A percentile compares a stretch with the other conserved stretches of the same genome.
Evolutionary conservation across 2,113 vertebrate species (phyloP).

Genomic region (Tachycineta bicolor): DNA sequence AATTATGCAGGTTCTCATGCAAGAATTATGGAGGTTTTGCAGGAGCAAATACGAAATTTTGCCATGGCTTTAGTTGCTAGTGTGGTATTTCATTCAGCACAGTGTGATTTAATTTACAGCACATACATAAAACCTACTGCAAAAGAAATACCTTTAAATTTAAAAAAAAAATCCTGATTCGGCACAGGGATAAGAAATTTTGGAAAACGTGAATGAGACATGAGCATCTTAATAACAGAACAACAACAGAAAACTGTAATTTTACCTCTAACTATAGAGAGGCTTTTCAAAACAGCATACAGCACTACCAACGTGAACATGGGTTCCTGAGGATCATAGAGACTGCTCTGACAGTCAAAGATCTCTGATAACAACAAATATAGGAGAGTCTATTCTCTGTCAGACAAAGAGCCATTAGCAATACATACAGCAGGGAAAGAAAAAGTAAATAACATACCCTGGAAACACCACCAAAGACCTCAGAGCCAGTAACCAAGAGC

Average conservation of each 20-base stretch:
- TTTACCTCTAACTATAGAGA: background rate
- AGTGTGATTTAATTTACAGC: background rate
- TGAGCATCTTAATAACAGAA: background rate
- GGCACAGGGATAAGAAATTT: background rate
- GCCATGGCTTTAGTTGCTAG: background rate
- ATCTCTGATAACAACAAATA: background rate
- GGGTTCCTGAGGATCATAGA: background rate
- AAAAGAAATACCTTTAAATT: background rate
- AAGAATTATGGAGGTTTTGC: background rate
- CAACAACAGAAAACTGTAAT: background rate
- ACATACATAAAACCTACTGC: background rate
- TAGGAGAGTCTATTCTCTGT: background rate
- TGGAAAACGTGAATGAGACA: background rate
- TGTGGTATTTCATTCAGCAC: background rate
- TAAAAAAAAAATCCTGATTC: background rate
- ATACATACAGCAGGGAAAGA: background rate
- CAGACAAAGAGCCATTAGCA: constrained; percentile 2
- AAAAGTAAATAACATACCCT: background rate
- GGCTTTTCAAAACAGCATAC: background rate
- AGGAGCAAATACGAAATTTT: background rate
- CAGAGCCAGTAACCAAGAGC: background rate
- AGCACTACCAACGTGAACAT: background rate
- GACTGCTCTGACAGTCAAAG: background rate
- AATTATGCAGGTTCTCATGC: background rate
- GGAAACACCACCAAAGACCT: background rate